Conservation (phyloP, 1,140 invertebrate genomes). For the Stegodyphus dumicola region DNA sequence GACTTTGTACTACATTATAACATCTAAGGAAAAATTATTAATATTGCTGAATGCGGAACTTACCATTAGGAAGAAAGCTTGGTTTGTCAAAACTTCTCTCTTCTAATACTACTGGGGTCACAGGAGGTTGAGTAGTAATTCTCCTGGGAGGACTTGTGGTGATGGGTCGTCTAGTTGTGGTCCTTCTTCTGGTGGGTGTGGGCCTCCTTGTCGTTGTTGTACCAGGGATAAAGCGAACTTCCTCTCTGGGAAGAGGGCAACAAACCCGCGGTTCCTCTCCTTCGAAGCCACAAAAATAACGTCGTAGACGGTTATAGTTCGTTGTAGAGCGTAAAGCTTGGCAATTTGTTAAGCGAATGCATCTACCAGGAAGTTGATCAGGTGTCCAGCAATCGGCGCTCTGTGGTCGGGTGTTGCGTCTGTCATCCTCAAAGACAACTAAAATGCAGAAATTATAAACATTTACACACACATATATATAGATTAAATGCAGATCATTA, state of each 20-base stretch:
- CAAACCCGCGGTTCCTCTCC: slow-evolving; percentile 35
- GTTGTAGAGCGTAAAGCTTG: neutral
- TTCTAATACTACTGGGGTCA: neutral
- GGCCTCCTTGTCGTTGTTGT: slow-evolving; percentile 2
- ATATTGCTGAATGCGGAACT: neutral
- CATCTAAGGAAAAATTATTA: neutral
- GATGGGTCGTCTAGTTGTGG: neutral
- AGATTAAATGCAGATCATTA: no score
- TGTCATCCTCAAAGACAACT: slow-evolving; percentile 39
- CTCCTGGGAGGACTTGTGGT: neutral
- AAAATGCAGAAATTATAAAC: neutral
- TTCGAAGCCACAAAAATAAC: slow-evolving; percentile 45
- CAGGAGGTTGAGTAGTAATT: neutral
- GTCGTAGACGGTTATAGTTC: slow-evolving; percentile 21
- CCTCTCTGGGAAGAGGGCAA: neutral
- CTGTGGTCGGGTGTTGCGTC: neutral
- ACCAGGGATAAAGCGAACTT: neutral
- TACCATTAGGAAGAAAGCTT: slow-evolving; percentile 26
- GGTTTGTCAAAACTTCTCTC: neutral
- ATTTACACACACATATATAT: neutral
- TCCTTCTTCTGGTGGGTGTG: neutral
- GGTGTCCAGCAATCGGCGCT: slow-evolving; percentile 17
- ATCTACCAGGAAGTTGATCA: neutral
- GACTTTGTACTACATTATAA: neutral
- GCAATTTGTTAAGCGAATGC: slow-evolving; percentile 25